Evolutionary conservation across 1,140 invertebrate species (phyloP).

Genomic region (Halesus radiatus): DNA sequence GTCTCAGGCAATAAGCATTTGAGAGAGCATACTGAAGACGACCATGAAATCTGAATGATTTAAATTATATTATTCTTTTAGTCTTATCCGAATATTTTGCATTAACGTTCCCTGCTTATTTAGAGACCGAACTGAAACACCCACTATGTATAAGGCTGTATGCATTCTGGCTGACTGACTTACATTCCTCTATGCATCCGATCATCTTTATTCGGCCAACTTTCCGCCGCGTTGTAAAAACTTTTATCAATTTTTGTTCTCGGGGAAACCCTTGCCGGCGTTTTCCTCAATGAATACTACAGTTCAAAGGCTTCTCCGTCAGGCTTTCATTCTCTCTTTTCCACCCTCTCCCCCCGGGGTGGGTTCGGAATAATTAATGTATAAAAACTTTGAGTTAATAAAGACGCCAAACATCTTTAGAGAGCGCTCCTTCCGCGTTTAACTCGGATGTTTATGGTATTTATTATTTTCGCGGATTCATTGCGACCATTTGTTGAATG

Average conservation of each 20-base stretch:
- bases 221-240: conserved; percentile 15
- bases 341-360: neutral
- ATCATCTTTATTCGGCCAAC: neutral
- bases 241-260: conserved; percentile 24
- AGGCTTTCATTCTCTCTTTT: conserved; percentile 20
- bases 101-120: too few species aligned
- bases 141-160: too few species aligned
- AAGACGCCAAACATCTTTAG: conserved; percentile 47
- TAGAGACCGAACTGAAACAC: too few species aligned
- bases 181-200: neutral
- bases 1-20: too few species aligned
- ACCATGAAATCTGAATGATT: too few species aligned
- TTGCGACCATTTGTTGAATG: conserved; percentile 49
- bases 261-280: neutral
- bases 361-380: conserved; percentile 47
- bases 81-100: too few species aligned
- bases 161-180: too few species aligned
- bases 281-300: conserved; percentile 34
- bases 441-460: conserved; percentile 35
- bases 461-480: conserved; percentile 41
- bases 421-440: conserved; percentile 28
- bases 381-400: conserved; percentile 53
- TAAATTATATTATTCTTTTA: too few species aligned
- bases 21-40: too few species aligned
- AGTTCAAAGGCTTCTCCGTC: conserved; percentile 30